These are phyloP conservation scores for Leucophenga montana DNA, from an alignment of 2,888 invertebrate genomes.

Conservation along the genomic window DNA sequence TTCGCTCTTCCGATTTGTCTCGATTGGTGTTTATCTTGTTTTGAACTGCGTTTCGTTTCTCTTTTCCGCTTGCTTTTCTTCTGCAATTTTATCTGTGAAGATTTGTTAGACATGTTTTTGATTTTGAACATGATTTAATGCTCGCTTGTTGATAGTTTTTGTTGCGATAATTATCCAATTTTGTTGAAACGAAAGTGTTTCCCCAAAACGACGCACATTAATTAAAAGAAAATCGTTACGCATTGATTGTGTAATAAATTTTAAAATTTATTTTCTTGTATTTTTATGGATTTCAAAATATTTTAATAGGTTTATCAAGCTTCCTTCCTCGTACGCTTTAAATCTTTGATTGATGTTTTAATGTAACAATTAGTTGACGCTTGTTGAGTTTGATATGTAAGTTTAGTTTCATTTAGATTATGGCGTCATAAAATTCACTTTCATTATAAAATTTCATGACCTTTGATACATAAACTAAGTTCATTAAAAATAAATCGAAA, in stretches of 20 bases:
- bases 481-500: too few species aligned
- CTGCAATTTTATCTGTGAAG: neutral
- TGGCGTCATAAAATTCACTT: too few species aligned
- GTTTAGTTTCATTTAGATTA: too few species aligned
- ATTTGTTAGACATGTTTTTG: neutral
- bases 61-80: neutral
- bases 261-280: neutral
- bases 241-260: slow-evolving; percentile 5
- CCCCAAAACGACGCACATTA: neutral
- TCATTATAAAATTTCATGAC: too few species aligned
- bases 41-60: neutral
- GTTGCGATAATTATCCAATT: neutral
- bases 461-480: too few species aligned
- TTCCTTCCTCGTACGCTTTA: too few species aligned
- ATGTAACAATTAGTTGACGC: too few species aligned
- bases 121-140: too few species aligned
- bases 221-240: slow-evolving; percentile 2
- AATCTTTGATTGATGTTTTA: too few species aligned
- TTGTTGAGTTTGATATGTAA: too few species aligned
- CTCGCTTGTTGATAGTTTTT: neutral
- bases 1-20: slow-evolving; percentile 11
- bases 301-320: too few species aligned
- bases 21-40: slow-evolving; percentile 1
- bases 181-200: neutral
- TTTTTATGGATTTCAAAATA: too few species aligned